phyloP scores from a whole-genome alignment of 2,797 vertebrate species.

The Notolepis coatsorum region DNA sequence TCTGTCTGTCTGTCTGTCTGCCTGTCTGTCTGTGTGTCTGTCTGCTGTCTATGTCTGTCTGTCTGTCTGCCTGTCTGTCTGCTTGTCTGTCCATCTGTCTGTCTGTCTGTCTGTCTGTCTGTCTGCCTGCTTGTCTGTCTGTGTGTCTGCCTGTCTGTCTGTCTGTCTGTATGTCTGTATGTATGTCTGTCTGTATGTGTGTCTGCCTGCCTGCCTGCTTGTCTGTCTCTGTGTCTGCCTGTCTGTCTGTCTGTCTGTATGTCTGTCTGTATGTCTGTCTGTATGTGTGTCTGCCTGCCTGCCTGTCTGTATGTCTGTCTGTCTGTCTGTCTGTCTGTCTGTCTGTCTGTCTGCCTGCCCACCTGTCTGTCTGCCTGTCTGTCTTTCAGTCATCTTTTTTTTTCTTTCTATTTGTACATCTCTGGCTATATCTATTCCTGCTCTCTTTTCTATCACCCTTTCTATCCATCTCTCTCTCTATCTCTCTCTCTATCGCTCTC shows the following conservation, averaged over 20 bases:
- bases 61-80: not conserved
- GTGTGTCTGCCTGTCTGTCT: not conserved
- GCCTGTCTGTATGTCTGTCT: not conserved
- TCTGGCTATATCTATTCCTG: no score
- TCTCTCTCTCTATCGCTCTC: no score
- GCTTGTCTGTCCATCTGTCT: not conserved
- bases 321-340: not conserved
- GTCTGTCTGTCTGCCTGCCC: not conserved
- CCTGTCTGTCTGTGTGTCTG: not conserved
- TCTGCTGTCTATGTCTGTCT: no score
- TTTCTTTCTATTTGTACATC: no score
- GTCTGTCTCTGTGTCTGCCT: no score
- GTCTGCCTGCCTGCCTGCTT: no score
- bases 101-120: not conserved
- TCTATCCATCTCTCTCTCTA: no score
- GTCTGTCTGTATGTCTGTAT: no score
- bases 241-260: no score
- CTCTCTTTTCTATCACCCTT: no score
- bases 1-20: constrained; percentile 20
- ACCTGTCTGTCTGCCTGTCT: constrained; percentile 25
- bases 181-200: no score
- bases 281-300: not conserved
- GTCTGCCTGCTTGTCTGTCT: constrained; percentile 24
- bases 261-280: no score
- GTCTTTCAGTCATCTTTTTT: not conserved